These are phyloP conservation scores for Athalia rosae DNA, from an alignment of 2,888 invertebrate species.

Conservation along the genomic window DNA sequence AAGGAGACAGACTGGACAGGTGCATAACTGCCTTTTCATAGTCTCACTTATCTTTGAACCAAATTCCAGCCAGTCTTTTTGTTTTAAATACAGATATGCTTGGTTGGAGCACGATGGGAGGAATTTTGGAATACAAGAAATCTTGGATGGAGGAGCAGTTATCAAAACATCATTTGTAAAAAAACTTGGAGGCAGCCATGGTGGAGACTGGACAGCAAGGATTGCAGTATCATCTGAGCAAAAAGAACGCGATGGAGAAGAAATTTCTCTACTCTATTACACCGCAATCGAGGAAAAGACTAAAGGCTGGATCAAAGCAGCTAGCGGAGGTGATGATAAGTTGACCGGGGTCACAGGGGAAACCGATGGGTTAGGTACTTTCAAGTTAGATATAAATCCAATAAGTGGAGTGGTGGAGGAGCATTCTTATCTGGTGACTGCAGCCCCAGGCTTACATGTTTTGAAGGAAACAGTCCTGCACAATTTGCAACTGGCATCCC, in stretches of 20 bases:
- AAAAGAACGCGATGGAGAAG: conserved; percentile 70
- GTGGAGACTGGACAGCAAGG: conserved; percentile 95
- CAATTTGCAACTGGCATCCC: conserved; percentile 79
- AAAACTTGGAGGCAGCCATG: conserved; percentile 84
- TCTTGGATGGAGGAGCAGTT: conserved; percentile 86
- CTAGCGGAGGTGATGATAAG: conserved; percentile 74
- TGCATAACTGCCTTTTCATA: conserved; percentile 65
- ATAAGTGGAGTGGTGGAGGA: conserved; percentile 79
- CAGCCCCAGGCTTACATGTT: conserved; percentile 81
- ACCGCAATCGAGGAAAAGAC: conserved; percentile 86
- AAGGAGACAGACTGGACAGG: conserved; percentile 85
- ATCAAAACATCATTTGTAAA: conserved; percentile 93
- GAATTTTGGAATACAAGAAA: conserved; percentile 93
- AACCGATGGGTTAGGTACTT: conserved; percentile 86
- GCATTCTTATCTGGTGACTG: conserved; percentile 84
- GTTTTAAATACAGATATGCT: conserved; percentile 76
- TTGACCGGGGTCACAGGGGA: conserved; percentile 82
- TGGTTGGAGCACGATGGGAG: conserved; percentile 96
- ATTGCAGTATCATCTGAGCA: conserved; percentile 78
- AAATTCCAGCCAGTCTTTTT: background rate
- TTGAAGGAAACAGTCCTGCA: conserved; percentile 86
- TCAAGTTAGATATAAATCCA: conserved; percentile 76
- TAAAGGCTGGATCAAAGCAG: conserved; percentile 76
- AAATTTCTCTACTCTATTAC: conserved; percentile 87
- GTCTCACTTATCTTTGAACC: background rate